A percentile compares a stretch with the other conserved stretches of the same genome.
Evolutionary conservation across 1,140 invertebrate genomes (phyloP).

Genomic region (Platyura marginata): DNA sequence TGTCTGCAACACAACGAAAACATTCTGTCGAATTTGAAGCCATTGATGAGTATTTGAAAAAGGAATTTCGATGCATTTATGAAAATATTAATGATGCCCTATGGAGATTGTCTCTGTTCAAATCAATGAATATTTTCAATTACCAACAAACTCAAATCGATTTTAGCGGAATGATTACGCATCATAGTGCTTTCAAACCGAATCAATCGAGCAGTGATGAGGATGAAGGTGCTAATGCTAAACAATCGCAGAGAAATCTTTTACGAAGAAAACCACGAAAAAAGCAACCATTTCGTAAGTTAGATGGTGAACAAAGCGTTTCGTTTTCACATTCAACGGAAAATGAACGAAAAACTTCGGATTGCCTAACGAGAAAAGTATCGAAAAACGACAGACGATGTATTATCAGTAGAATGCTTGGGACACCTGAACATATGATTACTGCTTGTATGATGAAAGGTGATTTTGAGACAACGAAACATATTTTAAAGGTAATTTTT

Average conservation of each 20-base stretch:
- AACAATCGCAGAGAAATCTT: slow-evolving; percentile 11
- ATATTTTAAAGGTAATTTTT: slow-evolving; percentile 17
- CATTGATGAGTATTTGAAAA: slow-evolving; percentile 9
- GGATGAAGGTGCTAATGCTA: slow-evolving; percentile 12
- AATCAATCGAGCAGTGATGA: slow-evolving; percentile 23
- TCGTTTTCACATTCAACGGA: not conserved
- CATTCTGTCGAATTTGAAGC: slow-evolving; percentile 18
- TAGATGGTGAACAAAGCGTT: not conserved
- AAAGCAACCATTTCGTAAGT: slow-evolving; percentile 7
- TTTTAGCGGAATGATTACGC: slow-evolving; percentile 4
- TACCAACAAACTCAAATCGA: slow-evolving; percentile 15
- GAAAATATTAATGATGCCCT: slow-evolving; percentile 16
- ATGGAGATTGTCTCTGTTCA: slow-evolving; percentile 16
- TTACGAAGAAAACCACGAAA: slow-evolving; percentile 12
- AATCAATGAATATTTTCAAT: slow-evolving; percentile 14
- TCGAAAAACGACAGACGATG: slow-evolving; percentile 8
- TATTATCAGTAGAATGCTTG: slow-evolving; percentile 19
- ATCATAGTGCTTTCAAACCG: too few relatives aligned
- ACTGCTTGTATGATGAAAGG: slow-evolving; percentile 18
- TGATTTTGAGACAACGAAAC: slow-evolving; percentile 19
- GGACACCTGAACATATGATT: slow-evolving; percentile 16
- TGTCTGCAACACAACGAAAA: slow-evolving; percentile 15
- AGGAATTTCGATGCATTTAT: slow-evolving; percentile 12
- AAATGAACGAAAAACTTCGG: slow-evolving; percentile 8
- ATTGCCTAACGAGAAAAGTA: not conserved